Evolutionary conservation across 2,113 vertebrate species (phyloP).

Genomic region (Mesitornis unicolor): DNA sequence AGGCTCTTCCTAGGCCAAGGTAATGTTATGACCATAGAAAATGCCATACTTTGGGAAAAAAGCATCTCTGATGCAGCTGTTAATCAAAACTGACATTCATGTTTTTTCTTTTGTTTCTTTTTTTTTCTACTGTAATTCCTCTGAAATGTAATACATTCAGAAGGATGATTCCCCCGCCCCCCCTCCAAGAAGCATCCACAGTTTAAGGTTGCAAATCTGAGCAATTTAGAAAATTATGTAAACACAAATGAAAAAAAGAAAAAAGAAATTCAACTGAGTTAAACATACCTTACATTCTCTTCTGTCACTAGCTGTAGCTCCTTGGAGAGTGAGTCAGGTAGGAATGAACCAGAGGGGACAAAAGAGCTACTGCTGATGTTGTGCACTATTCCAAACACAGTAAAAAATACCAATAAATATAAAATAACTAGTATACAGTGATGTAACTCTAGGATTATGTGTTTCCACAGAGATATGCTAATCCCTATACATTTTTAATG

Average conservation of each 20-base stretch:
- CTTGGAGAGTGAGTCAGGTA: neutral
- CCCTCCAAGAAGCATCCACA: neutral
- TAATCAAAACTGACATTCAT: neutral
- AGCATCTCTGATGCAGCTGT: neutral
- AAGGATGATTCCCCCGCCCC: neutral
- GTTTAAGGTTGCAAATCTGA: neutral
- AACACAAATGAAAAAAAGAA: slow-evolving; percentile 39
- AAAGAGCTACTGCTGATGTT: neutral
- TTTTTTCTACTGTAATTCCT: neutral
- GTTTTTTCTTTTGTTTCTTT: too few relatives aligned
- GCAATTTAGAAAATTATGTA: neutral
- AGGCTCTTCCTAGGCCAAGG: neutral
- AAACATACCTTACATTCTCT: slow-evolving; percentile 20
- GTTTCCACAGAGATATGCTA: neutral
- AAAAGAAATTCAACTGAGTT: neutral
- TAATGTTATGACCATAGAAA: neutral
- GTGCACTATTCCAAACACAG: neutral
- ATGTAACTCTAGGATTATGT: neutral
- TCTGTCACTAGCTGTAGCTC: neutral
- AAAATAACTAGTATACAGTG: neutral
- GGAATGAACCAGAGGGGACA: neutral
- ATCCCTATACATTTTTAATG: neutral
- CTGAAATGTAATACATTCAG: neutral
- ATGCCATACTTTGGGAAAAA: neutral
- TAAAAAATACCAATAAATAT: neutral